These are phyloP conservation scores for Epizoanthus fatuus DNA, from an alignment of 92 coral and sea anemone species.

Conservation along the genomic window DNA sequence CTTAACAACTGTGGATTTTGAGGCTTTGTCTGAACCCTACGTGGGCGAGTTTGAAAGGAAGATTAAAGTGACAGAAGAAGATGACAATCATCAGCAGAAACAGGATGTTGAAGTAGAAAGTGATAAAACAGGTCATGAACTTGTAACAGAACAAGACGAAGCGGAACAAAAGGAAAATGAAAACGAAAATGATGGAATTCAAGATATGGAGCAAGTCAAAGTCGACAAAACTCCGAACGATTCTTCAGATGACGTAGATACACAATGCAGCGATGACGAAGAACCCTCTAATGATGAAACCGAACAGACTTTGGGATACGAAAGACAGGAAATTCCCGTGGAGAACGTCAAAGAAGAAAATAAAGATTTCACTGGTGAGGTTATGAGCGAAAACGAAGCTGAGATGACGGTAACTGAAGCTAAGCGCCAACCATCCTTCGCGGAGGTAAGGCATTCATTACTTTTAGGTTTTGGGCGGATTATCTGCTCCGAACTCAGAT, in stretches of 20 bases:
- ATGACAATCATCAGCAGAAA: neutral
- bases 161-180: slow-evolving; percentile 9
- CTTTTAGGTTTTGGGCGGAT: too few species aligned
- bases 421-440: too few species aligned
- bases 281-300: neutral
- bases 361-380: neutral
- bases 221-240: neutral
- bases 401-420: neutral
- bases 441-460: too few species aligned
- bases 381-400: neutral
- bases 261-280: neutral
- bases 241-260: neutral
- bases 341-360: neutral
- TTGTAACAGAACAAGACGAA: slow-evolving; percentile 7
- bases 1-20: slow-evolving; percentile 11
- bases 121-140: neutral
- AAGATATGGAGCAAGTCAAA: neutral
- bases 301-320: neutral
- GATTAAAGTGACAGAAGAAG: neutral
- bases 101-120: neutral
- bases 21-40: neutral
- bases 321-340: neutral
- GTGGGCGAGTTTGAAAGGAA: slow-evolving; percentile 18
- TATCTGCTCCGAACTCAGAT: too few species aligned
- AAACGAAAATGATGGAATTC: slow-evolving; percentile 6